Evolutionary conservation across 2,797 vertebrate species (phyloP).

Genomic region (Rhincodon typus): DNA sequence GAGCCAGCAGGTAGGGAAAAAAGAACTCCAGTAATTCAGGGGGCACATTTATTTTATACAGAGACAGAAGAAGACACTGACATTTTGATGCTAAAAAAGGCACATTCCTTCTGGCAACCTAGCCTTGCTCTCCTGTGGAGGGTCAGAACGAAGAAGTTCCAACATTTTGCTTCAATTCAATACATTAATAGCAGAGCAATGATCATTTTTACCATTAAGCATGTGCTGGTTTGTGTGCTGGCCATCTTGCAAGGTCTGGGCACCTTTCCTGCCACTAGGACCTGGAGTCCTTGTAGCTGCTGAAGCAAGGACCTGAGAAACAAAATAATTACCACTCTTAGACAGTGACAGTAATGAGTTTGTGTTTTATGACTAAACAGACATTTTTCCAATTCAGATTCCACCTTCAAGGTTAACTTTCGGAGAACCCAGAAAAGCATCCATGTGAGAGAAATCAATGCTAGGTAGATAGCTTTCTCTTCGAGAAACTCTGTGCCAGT

Average conservation of each 20-base stretch:
- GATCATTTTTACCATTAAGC: slow-evolving; percentile 76
- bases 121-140: not conserved
- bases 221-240: slow-evolving; percentile 89
- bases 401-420: not conserved
- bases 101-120: not conserved
- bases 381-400: not conserved
- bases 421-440: not conserved
- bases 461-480: not conserved
- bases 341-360: not conserved
- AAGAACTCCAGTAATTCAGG: not conserved
- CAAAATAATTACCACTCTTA: not conserved
- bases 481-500: not conserved
- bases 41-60: not conserved
- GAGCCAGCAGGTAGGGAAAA: not conserved
- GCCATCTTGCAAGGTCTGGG: slow-evolving; percentile 79
- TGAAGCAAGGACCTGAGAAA: slow-evolving; percentile 81
- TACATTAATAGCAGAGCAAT: not conserved
- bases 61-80: not conserved
- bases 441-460: not conserved
- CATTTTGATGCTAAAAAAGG: not conserved
- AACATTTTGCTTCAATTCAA: not conserved
- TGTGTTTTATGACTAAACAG: not conserved
- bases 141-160: not conserved
- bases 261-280: slow-evolving; percentile 80
- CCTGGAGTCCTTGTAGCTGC: slow-evolving; percentile 90